Percentiles rank a stretch among this genome's conserved stretches.
Conservation (phyloP, 2,797 vertebrate genomes). For the Antrozous pallidus region DNA sequence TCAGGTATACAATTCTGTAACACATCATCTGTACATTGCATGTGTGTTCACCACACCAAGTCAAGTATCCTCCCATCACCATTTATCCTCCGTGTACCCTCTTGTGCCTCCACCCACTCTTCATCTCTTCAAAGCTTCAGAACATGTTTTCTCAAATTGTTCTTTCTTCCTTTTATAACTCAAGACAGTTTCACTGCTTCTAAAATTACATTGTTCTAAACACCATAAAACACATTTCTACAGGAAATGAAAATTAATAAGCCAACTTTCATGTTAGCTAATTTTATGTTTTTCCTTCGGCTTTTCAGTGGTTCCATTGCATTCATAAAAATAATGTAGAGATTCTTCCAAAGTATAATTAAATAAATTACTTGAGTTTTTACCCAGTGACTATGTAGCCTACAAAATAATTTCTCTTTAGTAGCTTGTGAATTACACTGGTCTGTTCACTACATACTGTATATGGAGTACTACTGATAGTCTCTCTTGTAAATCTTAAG, state of each 20-base stretch:
- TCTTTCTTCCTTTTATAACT: conserved; percentile 27
- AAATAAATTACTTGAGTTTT: conserved; percentile 64
- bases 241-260: conserved; percentile 67
- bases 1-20: not conserved
- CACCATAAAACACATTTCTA: conserved; percentile 53
- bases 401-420: conserved; percentile 60
- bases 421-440: conserved; percentile 40
- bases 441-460: not conserved
- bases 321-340: conserved; percentile 64
- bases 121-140: not conserved
- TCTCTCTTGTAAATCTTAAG: conserved; percentile 26
- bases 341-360: conserved; percentile 48
- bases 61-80: not conserved
- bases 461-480: not conserved
- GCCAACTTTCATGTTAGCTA: conserved; percentile 40
- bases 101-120: not conserved
- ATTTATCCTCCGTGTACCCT: too few species aligned
- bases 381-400: conserved; percentile 1
- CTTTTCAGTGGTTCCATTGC: conserved; percentile 54
- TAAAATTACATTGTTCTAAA: conserved; percentile 62
- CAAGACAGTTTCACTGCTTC: conserved; percentile 9
- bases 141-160: not conserved
- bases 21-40: not conserved
- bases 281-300: conserved; percentile 56
- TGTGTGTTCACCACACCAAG: not conserved